Evolutionary conservation across 2,888 invertebrate species (phyloP), one percentile per base, ranked within the genome.

Genomic region (Drosophila kambysellisi): DNA sequence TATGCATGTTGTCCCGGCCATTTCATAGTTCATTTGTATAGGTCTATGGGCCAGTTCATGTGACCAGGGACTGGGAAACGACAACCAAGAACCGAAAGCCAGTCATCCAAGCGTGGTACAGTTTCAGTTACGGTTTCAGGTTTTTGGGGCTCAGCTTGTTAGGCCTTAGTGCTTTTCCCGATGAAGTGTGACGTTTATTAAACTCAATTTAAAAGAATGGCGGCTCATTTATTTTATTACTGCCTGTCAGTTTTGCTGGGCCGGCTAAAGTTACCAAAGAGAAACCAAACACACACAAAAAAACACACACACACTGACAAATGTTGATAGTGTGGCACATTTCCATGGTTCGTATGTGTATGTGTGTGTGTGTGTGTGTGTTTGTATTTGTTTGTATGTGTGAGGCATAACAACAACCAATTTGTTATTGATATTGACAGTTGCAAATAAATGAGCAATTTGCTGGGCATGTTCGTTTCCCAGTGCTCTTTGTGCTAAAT

Each of bases 351-450:
- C 25, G 7, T 15, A 25, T 46, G 50, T 53, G 53, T 65, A 50
- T 63, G n/a, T 51, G 17, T 39, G 11, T 75, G 37, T 64, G n/a
- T n/a, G n/a, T 53, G 53, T 65, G 52, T 63, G n/a, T 51, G 17
- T 39, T 15, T 75, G 37, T 64, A 53, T 65, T 66, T 70, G 50
- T 70, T 20, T 61, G 60, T 64, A 59, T 78, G 74, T 82, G 81
- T 70, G 77, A 58, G 75, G 82, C 88, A 81, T 87, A 88, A 86
- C 89, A 90, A 89, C 90, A 89, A 79, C 79, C 79, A 79, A 88
- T 88, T 88, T 88, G 89, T 90, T 90, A 88, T 90, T 89, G 91
- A 88, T 90, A 88, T 88, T 90, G 88, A 88, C 91, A 88, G 88
- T 89, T 88, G 85, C 86, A 88, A 90, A 88, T 90, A 88, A 88